A percentile compares a stretch with the other conserved stretches of the same genome.
Conservation (phyloP, 2,797 vertebrate genomes). For the Siniperca obscura region DNA sequence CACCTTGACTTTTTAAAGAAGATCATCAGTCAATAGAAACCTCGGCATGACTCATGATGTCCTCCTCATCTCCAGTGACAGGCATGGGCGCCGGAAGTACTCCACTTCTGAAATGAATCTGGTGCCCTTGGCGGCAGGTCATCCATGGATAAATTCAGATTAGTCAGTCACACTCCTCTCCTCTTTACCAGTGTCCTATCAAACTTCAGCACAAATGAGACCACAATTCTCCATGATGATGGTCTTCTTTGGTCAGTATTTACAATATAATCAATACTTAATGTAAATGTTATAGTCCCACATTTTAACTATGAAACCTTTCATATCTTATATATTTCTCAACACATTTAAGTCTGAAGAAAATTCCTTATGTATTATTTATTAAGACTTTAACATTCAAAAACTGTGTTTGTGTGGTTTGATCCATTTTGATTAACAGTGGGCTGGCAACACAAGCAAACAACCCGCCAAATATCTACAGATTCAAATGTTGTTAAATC, state of each 20-base stretch:
- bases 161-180: background rate
- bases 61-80: background rate
- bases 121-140: background rate
- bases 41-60: background rate
- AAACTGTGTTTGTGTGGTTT: background rate
- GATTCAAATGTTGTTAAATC: background rate
- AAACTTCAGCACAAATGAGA: background rate
- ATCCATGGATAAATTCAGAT: background rate
- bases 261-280: background rate
- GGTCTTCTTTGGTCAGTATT: background rate
- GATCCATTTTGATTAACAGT: background rate
- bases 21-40: conserved; percentile 16
- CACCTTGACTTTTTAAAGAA: conserved; percentile 19
- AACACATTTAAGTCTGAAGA: background rate
- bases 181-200: background rate
- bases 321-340: background rate
- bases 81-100: too few species aligned
- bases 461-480: background rate
- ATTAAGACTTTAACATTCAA: background rate
- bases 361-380: background rate
- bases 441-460: background rate
- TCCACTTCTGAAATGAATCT: too few species aligned
- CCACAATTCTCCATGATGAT: too few species aligned
- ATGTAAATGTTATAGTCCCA: background rate
- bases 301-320: background rate